phyloP scores from a whole-genome alignment of 2,797 vertebrate genomes.

The Thalassophryne amazonica region DNA sequence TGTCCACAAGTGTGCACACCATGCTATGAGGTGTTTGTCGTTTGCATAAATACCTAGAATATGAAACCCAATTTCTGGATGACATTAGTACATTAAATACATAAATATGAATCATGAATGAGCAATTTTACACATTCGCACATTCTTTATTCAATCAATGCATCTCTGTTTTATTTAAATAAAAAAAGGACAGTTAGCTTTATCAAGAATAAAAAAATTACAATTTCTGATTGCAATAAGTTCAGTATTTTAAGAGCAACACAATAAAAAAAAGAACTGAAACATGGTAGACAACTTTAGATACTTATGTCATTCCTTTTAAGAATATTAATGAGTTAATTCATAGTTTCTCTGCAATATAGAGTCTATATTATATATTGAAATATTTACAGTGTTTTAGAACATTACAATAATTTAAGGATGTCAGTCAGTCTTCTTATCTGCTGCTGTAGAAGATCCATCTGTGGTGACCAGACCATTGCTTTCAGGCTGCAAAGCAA shows the following conservation, averaged over 20 bases:
- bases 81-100: no score
- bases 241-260: neutral
- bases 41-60: no score
- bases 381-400: constrained; percentile 55
- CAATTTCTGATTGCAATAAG: no score
- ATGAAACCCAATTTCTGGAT: no score
- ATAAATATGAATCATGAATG: no score
- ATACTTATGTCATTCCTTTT: constrained; percentile 9
- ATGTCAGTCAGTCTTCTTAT: constrained; percentile 86
- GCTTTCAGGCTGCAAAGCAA: constrained; percentile 68
- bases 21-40: no score
- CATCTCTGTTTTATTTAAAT: no score
- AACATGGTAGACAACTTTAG: neutral
- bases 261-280: constrained; percentile 1
- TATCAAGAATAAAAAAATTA: no score
- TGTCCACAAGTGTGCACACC: no score
- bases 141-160: no score
- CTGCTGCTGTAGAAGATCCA: constrained; percentile 53
- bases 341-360: constrained; percentile 31
- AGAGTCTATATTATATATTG: constrained; percentile 15
- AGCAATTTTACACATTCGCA: no score
- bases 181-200: no score
- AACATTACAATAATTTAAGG: constrained; percentile 8
- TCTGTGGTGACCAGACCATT: constrained; percentile 53
- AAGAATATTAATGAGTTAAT: constrained; percentile 38